These are phyloP conservation scores for Manacus vitellinus DNA, from an alignment of 2,113 vertebrate species.

Conservation along the genomic window DNA sequence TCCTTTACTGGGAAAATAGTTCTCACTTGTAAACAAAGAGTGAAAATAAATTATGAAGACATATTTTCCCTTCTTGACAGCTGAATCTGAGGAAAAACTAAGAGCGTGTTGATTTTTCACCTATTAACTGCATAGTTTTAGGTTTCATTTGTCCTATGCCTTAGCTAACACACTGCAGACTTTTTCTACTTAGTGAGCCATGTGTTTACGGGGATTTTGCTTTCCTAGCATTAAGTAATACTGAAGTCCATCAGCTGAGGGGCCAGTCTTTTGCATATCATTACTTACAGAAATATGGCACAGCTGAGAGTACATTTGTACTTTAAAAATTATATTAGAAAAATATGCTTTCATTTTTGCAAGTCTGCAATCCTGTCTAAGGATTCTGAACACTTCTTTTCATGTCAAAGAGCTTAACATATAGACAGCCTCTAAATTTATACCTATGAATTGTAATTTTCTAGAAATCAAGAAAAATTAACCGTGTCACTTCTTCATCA, in stretches of 20 bases:
- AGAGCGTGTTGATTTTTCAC: not conserved
- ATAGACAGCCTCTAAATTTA: not conserved
- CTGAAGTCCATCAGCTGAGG: not conserved
- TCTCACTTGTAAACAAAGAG: not conserved
- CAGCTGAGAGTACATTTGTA: not conserved
- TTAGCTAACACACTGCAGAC: not conserved
- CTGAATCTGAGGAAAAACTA: not conserved
- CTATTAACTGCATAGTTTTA: not conserved
- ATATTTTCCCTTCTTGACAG: not conserved
- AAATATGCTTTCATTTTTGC: not conserved
- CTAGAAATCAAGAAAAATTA: not conserved
- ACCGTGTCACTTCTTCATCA: not conserved
- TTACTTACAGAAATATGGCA: not conserved
- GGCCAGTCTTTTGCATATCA: not conserved
- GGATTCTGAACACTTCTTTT: not conserved
- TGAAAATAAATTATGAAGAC: not conserved
- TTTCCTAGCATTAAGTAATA: not conserved
- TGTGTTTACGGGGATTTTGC: not conserved
- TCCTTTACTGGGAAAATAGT: not conserved
- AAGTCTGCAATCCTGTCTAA: not conserved
- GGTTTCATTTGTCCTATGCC: not conserved
- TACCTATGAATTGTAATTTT: not conserved
- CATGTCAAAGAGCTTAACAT: not conserved
- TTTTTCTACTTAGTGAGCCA: not conserved
- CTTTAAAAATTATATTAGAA: not conserved